Percentiles rank a stretch among this genome's conserved stretches.
Evolutionary conservation across 2,888 invertebrate genomes (phyloP).

Genomic region (Dicroscelio sp.): DNA sequence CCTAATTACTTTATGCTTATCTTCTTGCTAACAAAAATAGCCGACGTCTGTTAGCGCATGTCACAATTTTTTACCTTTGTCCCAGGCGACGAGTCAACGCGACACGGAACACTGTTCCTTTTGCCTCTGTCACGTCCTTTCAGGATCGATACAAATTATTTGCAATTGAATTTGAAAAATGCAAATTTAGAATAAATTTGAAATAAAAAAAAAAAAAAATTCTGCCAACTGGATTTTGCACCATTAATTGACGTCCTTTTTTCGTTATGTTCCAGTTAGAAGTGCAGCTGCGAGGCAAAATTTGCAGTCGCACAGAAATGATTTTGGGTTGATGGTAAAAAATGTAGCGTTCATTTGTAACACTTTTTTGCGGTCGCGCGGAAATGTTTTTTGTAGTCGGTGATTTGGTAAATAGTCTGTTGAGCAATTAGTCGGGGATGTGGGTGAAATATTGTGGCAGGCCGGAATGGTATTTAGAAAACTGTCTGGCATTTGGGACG

Average conservation of each 20-base stretch:
- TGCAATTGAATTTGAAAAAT: neutral
- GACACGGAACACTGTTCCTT: slow-evolving; percentile 22
- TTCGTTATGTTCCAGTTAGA: too few species aligned
- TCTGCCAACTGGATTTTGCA: too few species aligned
- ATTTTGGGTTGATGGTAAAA: slow-evolving; percentile 45
- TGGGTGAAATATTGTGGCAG: slow-evolving; percentile 72
- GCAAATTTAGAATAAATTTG: too few species aligned
- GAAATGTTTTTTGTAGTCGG: slow-evolving; percentile 57
- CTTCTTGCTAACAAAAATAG: slow-evolving; percentile 77
- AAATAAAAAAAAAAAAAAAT: too few species aligned
- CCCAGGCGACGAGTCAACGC: slow-evolving; percentile 65
- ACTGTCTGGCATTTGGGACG: slow-evolving; percentile 56
- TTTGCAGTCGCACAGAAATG: neutral
- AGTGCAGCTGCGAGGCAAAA: neutral
- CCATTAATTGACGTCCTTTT: too few species aligned
- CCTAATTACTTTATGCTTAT: slow-evolving; percentile 86
- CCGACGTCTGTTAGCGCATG: slow-evolving; percentile 74
- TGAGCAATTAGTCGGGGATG: slow-evolving; percentile 73
- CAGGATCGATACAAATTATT: neutral
- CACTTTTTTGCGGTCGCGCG: slow-evolving; percentile 62
- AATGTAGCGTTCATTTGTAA: slow-evolving; percentile 63
- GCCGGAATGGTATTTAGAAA: slow-evolving; percentile 64
- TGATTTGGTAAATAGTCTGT: slow-evolving; percentile 75
- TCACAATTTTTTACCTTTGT: slow-evolving; percentile 65
- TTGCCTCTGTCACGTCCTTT: slow-evolving; percentile 25